Conservation (phyloP, 1,140 invertebrate genomes). For the Acromyrmex charruanus region DNA sequence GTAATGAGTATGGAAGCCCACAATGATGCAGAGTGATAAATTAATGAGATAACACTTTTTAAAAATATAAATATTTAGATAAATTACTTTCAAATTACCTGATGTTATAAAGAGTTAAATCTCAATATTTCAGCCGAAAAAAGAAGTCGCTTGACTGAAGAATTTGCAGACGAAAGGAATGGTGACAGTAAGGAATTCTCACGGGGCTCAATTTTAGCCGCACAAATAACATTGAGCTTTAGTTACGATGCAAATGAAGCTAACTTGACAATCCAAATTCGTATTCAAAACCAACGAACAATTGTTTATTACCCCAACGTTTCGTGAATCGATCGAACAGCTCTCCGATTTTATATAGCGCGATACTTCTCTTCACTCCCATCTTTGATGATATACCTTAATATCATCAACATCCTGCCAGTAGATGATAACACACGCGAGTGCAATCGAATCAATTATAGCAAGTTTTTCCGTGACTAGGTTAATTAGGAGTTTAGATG, state of each 20-base stretch:
- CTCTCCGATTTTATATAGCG: constrained; percentile 14
- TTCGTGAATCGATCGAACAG: constrained; percentile 42
- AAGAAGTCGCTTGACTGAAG: background rate
- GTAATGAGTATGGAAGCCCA: background rate
- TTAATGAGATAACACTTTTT: background rate
- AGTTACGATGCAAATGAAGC: constrained; percentile 47
- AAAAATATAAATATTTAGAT: background rate
- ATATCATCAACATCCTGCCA: constrained; percentile 3
- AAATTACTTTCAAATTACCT: background rate
- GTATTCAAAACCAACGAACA: constrained; percentile 49
- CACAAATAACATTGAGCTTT: constrained; percentile 32
- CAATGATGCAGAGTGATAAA: background rate
- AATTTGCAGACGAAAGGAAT: constrained; percentile 38
- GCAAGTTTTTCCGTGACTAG: constrained; percentile 72
- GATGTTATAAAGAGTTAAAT: background rate
- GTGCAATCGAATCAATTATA: constrained; percentile 67
- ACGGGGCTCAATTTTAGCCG: constrained; percentile 31
- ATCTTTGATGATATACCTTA: background rate
- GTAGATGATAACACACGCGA: constrained; percentile 43
- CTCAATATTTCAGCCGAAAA: background rate
- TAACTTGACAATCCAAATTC: constrained; percentile 34
- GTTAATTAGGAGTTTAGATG: constrained; percentile 76
- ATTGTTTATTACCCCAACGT: constrained; percentile 14
- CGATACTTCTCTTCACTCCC: background rate
- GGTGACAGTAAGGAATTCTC: constrained; percentile 3